Conservation (phyloP, 2,113 vertebrate genomes). For the Opisthocomus hoazin region DNA sequence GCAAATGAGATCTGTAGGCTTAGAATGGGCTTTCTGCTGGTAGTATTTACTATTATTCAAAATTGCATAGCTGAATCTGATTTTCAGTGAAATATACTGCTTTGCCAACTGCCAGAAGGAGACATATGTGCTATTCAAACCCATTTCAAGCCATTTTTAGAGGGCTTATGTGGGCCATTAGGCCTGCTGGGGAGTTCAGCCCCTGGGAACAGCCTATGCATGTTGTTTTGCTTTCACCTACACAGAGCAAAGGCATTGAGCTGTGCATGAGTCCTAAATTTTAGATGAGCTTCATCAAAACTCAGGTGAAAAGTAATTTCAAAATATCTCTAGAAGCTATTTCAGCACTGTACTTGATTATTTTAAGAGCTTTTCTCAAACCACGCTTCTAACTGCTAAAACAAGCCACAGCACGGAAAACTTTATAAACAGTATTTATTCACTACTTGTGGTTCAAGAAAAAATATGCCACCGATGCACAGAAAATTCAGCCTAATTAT, state of each 20-base stretch:
- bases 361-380: not conserved
- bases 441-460: not conserved
- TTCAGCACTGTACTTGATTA: not conserved
- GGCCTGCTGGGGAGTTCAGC: not conserved
- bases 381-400: not conserved
- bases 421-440: not conserved
- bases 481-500: constrained; percentile 7
- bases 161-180: not conserved
- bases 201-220: not conserved
- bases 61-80: not conserved
- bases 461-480: not conserved
- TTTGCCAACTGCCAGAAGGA: not conserved
- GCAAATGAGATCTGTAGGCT: not conserved
- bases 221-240: not conserved
- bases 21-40: not conserved
- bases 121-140: not conserved
- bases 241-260: not conserved
- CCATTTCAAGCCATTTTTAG: not conserved
- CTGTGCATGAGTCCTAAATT: not conserved
- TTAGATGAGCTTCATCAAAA: not conserved
- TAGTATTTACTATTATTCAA: not conserved
- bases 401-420: not conserved
- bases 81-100: not conserved
- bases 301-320: not conserved
- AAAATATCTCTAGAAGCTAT: not conserved